Percentiles rank a stretch among this genome's conserved stretches.
Conservation (phyloP, 92 coral and sea anemone species). For the Epizoanthus ramosus region DNA sequence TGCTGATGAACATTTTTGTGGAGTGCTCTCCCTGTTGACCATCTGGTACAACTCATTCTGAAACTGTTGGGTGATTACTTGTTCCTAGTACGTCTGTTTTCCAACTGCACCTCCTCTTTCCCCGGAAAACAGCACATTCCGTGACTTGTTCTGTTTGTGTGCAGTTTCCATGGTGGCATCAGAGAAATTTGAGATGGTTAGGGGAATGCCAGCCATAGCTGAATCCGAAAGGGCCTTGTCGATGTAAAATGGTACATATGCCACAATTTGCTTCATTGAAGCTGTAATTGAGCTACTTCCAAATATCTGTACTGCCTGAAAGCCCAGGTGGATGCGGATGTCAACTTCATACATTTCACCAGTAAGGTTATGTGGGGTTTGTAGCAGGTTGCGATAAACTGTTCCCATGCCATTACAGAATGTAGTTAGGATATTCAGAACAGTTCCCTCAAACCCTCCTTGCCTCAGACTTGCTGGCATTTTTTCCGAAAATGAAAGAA, state of each 20-base stretch:
- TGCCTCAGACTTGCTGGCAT: constrained; percentile 45
- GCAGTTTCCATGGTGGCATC: constrained; percentile 55
- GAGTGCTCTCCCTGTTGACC: constrained; percentile 14
- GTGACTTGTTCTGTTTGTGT: constrained; percentile 30
- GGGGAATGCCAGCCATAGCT: constrained; percentile 41
- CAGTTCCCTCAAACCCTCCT: constrained; percentile 47
- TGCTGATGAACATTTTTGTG: constrained; percentile 28
- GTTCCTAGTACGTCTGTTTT: constrained; percentile 31
- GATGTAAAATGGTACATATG: constrained; percentile 41
- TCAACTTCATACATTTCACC: constrained; percentile 40
- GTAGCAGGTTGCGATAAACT: constrained; percentile 43
- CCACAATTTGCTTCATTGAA: constrained; percentile 45
- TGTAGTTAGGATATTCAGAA: constrained; percentile 29
- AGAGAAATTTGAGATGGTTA: constrained; percentile 39
- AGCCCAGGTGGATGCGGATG: constrained; percentile 46
- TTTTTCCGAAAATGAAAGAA: constrained; percentile 45
- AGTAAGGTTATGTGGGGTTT: constrained; percentile 41
- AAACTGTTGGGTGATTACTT: constrained; percentile 25
- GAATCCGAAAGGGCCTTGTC: constrained; percentile 54
- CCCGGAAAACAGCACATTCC: constrained; percentile 45
- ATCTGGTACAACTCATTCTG: constrained; percentile 19
- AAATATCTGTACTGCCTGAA: constrained; percentile 47
- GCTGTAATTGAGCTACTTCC: constrained; percentile 44
- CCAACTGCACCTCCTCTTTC: constrained; percentile 45
- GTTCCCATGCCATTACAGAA: constrained; percentile 42